Evolutionary conservation across 2,888 invertebrate species (phyloP).

Genomic region (Himalopsyche japonica): DNA sequence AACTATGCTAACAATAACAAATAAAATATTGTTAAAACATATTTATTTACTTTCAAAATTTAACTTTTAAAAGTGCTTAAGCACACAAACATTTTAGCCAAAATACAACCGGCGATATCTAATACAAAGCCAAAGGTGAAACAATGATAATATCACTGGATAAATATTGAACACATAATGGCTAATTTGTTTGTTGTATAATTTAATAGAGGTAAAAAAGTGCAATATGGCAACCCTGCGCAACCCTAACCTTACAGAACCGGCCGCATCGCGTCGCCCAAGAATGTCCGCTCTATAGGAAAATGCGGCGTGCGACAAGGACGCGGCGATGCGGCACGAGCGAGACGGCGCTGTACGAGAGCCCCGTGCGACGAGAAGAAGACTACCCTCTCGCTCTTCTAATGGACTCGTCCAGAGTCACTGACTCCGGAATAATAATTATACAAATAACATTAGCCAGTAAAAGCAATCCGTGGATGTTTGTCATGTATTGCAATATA

Average conservation of each 20-base stretch:
- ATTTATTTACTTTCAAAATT: too few relatives aligned
- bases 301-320: background rate
- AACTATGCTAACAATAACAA: too few relatives aligned
- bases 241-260: background rate
- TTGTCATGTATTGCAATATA: background rate
- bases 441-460: background rate
- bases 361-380: background rate
- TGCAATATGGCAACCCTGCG: background rate
- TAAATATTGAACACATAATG: too few relatives aligned
- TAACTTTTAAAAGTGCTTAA: too few relatives aligned
- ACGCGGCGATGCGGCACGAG: background rate
- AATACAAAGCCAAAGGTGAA: too few relatives aligned
- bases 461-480: background rate
- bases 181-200: too few relatives aligned
- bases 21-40: too few relatives aligned
- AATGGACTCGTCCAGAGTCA: constrained; percentile 2
- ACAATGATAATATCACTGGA: too few relatives aligned
- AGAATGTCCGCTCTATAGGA: constrained; percentile 1
- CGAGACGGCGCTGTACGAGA: background rate
- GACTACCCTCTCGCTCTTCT: background rate
- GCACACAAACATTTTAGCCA: too few relatives aligned
- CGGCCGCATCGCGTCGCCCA: constrained; percentile 1
- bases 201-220: background rate
- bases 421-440: background rate
- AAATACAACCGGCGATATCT: too few relatives aligned